Evolutionary conservation across 2,797 vertebrate genomes (phyloP).

Genomic region (Phrynocephalus vlangalii): DNA sequence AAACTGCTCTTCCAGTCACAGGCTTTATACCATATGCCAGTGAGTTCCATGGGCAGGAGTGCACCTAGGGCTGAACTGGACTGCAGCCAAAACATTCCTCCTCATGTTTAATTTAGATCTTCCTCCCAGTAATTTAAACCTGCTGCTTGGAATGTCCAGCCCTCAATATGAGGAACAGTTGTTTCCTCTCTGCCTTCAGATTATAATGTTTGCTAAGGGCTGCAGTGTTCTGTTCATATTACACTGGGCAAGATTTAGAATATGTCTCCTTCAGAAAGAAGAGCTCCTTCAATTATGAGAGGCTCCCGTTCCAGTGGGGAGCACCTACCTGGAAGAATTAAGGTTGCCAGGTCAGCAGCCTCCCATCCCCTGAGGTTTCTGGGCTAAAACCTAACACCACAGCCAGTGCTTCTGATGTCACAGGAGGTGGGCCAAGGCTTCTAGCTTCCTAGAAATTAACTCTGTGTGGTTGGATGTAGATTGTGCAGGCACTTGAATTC

Average conservation of each 20-base stretch:
- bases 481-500: not conserved
- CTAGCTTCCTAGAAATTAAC: not conserved
- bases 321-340: not conserved
- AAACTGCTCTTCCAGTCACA: not conserved
- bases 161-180: constrained; percentile 10
- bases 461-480: not conserved
- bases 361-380: too few species aligned
- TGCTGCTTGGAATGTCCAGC: constrained; percentile 8
- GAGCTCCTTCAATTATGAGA: not conserved
- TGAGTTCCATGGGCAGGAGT: not conserved
- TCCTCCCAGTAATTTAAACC: constrained; percentile 8
- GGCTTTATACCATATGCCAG: not conserved
- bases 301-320: not conserved
- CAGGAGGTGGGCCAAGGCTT: too few species aligned
- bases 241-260: not conserved
- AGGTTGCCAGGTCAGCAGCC: too few species aligned
- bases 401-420: too few species aligned
- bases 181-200: constrained; percentile 21
- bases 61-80: not conserved
- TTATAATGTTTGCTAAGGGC: constrained; percentile 3
- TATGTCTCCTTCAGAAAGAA: not conserved
- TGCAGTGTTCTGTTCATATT: not conserved
- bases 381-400: too few species aligned
- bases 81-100: constrained; percentile 8
- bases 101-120: constrained; percentile 6